phyloP scores from a whole-genome alignment of 2,113 vertebrate species.

The Brachypodius melanocephalos region DNA sequence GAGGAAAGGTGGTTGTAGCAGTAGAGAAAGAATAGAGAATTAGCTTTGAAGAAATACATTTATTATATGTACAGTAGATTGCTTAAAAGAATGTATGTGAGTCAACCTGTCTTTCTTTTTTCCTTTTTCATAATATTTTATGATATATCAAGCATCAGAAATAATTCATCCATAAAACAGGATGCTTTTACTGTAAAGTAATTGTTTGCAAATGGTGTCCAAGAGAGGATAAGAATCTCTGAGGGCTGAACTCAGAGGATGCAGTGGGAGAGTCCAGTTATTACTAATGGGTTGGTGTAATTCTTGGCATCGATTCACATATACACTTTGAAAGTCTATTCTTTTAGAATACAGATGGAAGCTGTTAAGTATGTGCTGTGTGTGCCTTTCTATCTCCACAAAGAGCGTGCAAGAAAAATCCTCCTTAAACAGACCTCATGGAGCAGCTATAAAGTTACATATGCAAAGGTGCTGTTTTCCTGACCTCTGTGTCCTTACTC shows the following conservation, averaged over 20 bases:
- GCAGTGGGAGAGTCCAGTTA: constrained; percentile 33
- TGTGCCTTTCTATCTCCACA: neutral
- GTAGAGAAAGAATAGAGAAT: neutral
- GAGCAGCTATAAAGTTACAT: neutral
- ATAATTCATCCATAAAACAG: constrained; percentile 9
- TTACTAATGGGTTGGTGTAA: constrained; percentile 43
- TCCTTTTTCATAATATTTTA: neutral
- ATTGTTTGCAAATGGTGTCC: constrained; percentile 52
- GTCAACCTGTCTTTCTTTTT: neutral
- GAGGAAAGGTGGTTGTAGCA: neutral
- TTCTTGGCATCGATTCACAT: constrained; percentile 40
- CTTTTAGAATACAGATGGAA: constrained; percentile 51
- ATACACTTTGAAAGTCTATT: constrained; percentile 40
- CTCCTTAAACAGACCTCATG: neutral
- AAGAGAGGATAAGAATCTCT: constrained; percentile 42
- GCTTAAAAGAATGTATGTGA: neutral
- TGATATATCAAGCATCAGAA: neutral
- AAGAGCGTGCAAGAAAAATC: neutral
- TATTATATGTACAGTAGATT: neutral
- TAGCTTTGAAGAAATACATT: neutral
- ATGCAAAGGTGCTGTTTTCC: neutral
- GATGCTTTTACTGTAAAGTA: constrained; percentile 52
- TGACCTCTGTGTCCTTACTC: neutral
- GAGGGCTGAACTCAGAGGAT: constrained; percentile 12
- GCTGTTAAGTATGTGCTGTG: constrained; percentile 38